Evolutionary conservation across 2,888 invertebrate genomes (phyloP).

Genomic region (Drosophila gaucha): DNA sequence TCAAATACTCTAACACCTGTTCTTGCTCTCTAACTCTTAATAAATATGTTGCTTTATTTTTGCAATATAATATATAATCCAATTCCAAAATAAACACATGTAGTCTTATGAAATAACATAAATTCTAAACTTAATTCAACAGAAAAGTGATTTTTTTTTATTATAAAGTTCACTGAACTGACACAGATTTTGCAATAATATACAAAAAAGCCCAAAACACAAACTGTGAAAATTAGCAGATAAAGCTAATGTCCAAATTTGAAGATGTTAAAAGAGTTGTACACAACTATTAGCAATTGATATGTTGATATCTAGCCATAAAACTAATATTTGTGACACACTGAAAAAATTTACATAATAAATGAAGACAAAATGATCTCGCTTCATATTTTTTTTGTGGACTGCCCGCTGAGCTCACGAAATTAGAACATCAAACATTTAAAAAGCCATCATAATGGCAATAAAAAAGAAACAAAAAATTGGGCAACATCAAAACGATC

Average conservation of each 20-base stretch:
- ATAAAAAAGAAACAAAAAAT: slow-evolving; percentile 37
- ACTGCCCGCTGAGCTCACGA: slow-evolving; percentile 41
- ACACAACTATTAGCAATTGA: slow-evolving; percentile 43
- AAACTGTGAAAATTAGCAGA: slow-evolving; percentile 62
- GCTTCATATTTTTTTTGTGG: not conserved
- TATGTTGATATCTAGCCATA: slow-evolving; percentile 28
- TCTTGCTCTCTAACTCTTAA: not conserved
- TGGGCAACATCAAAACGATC: slow-evolving; percentile 46
- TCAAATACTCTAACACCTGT: not conserved
- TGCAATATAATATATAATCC: not conserved
- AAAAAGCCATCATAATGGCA: slow-evolving; percentile 48
- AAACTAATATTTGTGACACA: slow-evolving; percentile 15
- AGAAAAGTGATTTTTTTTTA: not conserved
- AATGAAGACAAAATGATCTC: slow-evolving; percentile 27
- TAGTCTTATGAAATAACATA: not conserved
- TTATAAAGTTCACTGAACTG: slow-evolving; percentile 40
- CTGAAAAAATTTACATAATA: slow-evolving; percentile 44
- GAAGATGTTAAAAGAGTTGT: slow-evolving; percentile 11
- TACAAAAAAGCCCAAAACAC: slow-evolving; percentile 21
- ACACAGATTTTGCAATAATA: slow-evolving; percentile 24
- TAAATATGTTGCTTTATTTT: no score
- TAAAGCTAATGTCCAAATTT: slow-evolving; percentile 31
- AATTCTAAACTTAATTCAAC: slow-evolving; percentile 1
- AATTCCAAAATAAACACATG: not conserved
- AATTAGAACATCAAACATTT: slow-evolving; percentile 61